A percentile compares a stretch with the other conserved stretches of the same genome.
phyloP scores from a whole-genome alignment of 1,140 invertebrate genomes.

The Achatina immaculata region DNA sequence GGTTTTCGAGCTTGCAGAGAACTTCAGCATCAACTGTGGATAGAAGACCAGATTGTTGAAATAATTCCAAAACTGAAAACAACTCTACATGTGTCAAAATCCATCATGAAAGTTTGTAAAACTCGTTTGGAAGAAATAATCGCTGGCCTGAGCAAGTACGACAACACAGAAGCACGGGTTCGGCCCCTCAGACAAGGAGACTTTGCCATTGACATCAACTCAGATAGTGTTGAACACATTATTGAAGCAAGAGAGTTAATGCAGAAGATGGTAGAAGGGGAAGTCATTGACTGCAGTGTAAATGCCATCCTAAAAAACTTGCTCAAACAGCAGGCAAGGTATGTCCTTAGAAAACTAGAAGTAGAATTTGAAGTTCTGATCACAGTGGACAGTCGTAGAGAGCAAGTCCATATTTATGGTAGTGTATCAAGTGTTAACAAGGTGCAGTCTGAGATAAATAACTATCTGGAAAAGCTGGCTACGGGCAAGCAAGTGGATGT shows the following conservation, averaged over 20 bases:
- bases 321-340: slow-evolving; percentile 46
- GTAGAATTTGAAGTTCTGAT: slow-evolving; percentile 44
- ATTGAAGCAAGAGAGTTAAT: slow-evolving; percentile 41
- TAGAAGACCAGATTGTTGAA: slow-evolving; percentile 38
- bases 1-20: slow-evolving; percentile 43
- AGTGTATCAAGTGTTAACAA: background rate
- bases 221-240: slow-evolving; percentile 39
- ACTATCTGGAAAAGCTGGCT: slow-evolving; percentile 44
- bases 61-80: slow-evolving; percentile 45
- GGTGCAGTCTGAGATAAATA: slow-evolving; percentile 40
- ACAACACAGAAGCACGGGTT: slow-evolving; percentile 10
- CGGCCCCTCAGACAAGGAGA: slow-evolving; percentile 41
- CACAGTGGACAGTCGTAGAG: slow-evolving; percentile 46
- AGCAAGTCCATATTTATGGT: slow-evolving; percentile 54
- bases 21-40: slow-evolving; percentile 19
- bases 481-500: slow-evolving; percentile 37
- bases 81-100: slow-evolving; percentile 42
- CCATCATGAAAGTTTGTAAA: slow-evolving; percentile 40
- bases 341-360: slow-evolving; percentile 45
- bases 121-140: slow-evolving; percentile 40
- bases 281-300: slow-evolving; percentile 42
- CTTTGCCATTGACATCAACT: slow-evolving; percentile 44
- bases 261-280: slow-evolving; percentile 46
- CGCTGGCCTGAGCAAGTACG: slow-evolving; percentile 16
- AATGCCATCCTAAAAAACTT: slow-evolving; percentile 36